These are phyloP conservation scores for Tetragnatha versicolor DNA, from an alignment of 1,140 invertebrate species.

Conservation along the genomic window DNA sequence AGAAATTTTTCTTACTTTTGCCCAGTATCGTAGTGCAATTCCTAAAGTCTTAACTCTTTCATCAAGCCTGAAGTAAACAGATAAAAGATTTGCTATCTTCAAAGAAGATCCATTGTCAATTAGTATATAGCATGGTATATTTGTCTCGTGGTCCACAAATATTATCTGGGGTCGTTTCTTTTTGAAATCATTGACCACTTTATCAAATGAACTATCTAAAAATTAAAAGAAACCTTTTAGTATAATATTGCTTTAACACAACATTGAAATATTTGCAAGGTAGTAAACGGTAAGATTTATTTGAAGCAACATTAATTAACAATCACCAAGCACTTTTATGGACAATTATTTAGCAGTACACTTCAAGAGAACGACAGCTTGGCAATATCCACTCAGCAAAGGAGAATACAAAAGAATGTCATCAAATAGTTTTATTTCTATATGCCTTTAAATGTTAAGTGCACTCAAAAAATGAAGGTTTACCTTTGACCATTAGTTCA, in stretches of 20 bases:
- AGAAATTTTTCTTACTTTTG: constrained; percentile 42
- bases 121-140: constrained; percentile 21
- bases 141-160: constrained; percentile 14
- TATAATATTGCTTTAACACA: too few species aligned
- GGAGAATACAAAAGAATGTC: too few species aligned
- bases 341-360: too few species aligned
- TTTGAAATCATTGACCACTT: constrained; percentile 47
- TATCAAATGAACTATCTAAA: constrained; percentile 11
- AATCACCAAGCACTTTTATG: too few species aligned
- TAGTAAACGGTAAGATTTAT: too few species aligned
- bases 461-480: too few species aligned
- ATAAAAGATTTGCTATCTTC: constrained; percentile 23
- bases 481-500: constrained; percentile 6
- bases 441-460: neutral
- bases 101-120: neutral
- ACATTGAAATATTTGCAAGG: too few species aligned
- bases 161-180: constrained; percentile 32
- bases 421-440: too few species aligned
- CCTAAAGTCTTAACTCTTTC: constrained; percentile 31
- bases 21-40: constrained; percentile 49
- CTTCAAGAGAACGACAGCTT: too few species aligned
- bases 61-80: constrained; percentile 37
- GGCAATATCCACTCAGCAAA: too few species aligned
- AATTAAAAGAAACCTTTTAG: neutral
- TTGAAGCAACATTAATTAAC: too few species aligned